Conservation (phyloP, 2,888 invertebrate species). For the Chrysolina americana region DNA sequence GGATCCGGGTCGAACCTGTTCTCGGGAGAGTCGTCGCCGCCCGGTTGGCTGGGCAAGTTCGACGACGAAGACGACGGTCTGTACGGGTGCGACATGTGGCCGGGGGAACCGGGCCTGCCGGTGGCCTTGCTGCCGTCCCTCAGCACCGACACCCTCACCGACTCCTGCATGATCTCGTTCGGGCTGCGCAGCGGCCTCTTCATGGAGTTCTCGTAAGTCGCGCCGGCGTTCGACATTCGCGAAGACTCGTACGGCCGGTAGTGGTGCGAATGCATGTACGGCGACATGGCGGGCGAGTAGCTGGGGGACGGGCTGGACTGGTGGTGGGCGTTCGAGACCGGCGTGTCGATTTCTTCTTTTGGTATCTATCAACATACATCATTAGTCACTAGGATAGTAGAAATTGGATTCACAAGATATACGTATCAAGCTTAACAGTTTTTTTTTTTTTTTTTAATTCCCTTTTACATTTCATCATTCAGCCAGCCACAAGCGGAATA, state of each 20-base stretch:
- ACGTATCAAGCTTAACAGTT: too few relatives aligned
- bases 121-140: conserved; percentile 76
- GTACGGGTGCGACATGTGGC: conserved; percentile 60
- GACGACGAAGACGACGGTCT: conserved; percentile 71
- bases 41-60: conserved; percentile 70
- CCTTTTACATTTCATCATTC: too few relatives aligned
- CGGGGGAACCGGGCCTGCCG: conserved; percentile 70
- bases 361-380: conserved; percentile 61
- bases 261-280: conserved; percentile 67
- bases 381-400: background rate
- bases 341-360: conserved; percentile 59
- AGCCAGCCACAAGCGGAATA: too few relatives aligned
- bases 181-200: conserved; percentile 75
- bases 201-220: conserved; percentile 64
- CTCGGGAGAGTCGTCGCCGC: conserved; percentile 73
- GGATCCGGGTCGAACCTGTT: conserved; percentile 70
- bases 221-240: conserved; percentile 61
- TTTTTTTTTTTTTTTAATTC: background rate
- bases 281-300: conserved; percentile 71
- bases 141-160: conserved; percentile 77
- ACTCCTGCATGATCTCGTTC: conserved; percentile 75
- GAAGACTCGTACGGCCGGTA: conserved; percentile 66
- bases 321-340: conserved; percentile 58
- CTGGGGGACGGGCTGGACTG: conserved; percentile 68
- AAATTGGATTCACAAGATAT: background rate